Conservation (phyloP, 2,113 vertebrate species). For the Protobothrops flavoviridis region DNA sequence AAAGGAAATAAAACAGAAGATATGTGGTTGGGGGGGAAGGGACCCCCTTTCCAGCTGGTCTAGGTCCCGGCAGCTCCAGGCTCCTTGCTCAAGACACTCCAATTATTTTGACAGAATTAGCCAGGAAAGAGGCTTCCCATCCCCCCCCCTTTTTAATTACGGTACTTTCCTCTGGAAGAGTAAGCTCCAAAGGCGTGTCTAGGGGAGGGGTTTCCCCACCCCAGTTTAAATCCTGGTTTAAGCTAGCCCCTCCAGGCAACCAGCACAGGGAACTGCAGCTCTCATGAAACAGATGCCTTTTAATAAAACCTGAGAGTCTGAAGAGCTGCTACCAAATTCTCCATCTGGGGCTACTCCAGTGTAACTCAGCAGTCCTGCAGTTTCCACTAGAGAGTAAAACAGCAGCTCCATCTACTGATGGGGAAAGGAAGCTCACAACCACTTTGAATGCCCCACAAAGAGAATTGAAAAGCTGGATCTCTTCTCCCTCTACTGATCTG, state of each 20-base stretch:
- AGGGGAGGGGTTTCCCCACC: neutral
- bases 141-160: neutral
- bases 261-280: neutral
- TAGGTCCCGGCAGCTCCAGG: neutral
- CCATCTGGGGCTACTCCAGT: neutral
- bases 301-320: neutral
- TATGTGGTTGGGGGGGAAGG: accelerated
- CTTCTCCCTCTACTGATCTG: neutral
- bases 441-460: neutral
- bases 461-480: neutral
- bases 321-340: neutral
- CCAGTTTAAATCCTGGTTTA: neutral
- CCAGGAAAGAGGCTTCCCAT: neutral
- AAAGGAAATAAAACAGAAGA: neutral
- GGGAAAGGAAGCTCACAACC: neutral
- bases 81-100: neutral
- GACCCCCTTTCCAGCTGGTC: neutral
- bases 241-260: neutral
- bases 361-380: neutral
- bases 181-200: neutral
- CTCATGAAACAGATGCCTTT: neutral
- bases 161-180: neutral
- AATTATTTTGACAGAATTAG: neutral
- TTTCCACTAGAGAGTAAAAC: neutral
- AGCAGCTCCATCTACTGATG: neutral